Conservation (phyloP, 2,888 invertebrate species). For the Heliconius ismenius region DNA sequence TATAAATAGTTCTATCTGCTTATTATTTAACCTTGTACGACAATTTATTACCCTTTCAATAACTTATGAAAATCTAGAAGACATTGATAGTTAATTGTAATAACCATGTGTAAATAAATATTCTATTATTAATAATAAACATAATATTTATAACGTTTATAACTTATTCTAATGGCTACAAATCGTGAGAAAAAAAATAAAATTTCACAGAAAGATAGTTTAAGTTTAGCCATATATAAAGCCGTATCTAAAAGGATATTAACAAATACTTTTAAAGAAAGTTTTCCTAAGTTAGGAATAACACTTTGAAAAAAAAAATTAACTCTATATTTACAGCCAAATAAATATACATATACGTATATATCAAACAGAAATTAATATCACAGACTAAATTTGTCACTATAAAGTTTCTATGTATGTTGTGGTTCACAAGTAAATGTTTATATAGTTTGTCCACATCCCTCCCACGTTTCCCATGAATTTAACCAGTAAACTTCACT, state of each 20-base stretch:
- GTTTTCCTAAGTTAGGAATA: too few species aligned
- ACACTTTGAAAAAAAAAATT: background rate
- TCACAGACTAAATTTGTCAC: background rate
- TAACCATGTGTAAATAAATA: constrained; percentile 5
- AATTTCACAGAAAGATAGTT: background rate
- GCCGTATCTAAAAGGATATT: too few species aligned
- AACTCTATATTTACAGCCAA: background rate
- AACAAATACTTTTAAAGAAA: too few species aligned
- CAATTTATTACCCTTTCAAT: constrained; percentile 16
- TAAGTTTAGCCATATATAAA: too few species aligned
- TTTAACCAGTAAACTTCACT: background rate
- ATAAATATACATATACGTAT: background rate
- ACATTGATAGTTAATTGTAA: constrained; percentile 18
- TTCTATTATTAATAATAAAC: background rate
- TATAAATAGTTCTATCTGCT: background rate
- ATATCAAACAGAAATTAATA: background rate
- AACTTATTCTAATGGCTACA: background rate
- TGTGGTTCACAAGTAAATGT: background rate
- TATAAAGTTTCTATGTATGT: background rate
- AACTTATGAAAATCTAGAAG: constrained; percentile 14
- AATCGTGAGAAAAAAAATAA: background rate
- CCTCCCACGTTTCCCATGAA: background rate
- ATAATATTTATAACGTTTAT: background rate
- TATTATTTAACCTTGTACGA: constrained; percentile 10
- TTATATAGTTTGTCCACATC: background rate